Conservation (phyloP, 1,140 invertebrate genomes). For the Drosophila ficusphila region DNA sequence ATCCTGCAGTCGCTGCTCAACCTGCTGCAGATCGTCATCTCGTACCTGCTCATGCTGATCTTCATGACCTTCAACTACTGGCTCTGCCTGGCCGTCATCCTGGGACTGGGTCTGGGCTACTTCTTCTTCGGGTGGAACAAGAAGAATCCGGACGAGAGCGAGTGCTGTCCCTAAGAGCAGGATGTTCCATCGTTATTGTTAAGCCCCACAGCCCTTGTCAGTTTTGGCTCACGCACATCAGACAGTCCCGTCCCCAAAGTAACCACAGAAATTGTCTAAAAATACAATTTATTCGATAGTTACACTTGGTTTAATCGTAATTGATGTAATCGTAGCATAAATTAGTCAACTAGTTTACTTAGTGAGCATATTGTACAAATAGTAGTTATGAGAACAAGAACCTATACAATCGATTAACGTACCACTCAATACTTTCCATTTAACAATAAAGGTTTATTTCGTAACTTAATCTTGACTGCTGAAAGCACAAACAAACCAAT, state of each 20-base stretch:
- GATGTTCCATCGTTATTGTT: background rate
- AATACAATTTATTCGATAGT: slow-evolving; percentile 70
- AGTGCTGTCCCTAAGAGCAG: slow-evolving; percentile 52
- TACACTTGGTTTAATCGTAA: slow-evolving; percentile 50
- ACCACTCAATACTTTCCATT: slow-evolving; percentile 61
- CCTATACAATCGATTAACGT: slow-evolving; percentile 48
- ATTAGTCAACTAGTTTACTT: slow-evolving; percentile 77
- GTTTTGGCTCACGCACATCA: slow-evolving; percentile 12
- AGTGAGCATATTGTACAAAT: slow-evolving; percentile 77
- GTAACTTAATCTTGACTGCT: slow-evolving; percentile 13
- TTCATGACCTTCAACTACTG: slow-evolving; percentile 99
- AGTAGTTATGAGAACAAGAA: slow-evolving; percentile 70
- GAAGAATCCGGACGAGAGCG: slow-evolving; percentile 60
- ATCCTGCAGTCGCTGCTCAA: slow-evolving; percentile 94
- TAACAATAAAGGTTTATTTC: slow-evolving; percentile 31
- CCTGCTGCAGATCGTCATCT: slow-evolving; percentile 93
- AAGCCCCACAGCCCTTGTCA: background rate
- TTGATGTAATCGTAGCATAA: slow-evolving; percentile 64
- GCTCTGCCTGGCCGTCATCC: slow-evolving; percentile 93
- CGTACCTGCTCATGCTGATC: slow-evolving; percentile 97
- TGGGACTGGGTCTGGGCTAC: slow-evolving; percentile 95
- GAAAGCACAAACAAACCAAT: slow-evolving; percentile 7
- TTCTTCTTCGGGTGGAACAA: slow-evolving; percentile 95
- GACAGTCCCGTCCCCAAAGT: slow-evolving; percentile 44
- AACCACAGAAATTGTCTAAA: slow-evolving; percentile 60